Conservation (phyloP, 1,140 invertebrate species). For the Samia ricini region DNA sequence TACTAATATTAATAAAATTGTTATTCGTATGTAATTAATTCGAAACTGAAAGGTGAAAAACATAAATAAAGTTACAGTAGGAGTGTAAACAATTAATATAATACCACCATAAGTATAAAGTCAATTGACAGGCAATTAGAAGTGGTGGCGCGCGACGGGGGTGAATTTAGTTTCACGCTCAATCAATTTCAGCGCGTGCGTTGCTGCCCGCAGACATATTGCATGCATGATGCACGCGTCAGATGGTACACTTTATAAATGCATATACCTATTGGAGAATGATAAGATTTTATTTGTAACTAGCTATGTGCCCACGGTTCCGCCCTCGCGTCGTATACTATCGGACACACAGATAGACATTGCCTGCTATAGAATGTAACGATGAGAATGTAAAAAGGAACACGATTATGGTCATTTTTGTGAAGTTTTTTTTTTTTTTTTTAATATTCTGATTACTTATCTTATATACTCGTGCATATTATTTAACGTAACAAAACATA, state of each 20-base stretch:
- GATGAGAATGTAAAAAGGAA: no score
- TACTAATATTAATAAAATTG: no score
- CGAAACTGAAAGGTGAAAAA: not conserved
- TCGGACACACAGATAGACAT: no score
- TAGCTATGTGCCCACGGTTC: no score
- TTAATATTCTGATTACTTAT: no score
- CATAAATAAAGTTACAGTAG: not conserved
- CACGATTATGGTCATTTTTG: no score
- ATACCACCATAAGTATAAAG: conserved; percentile 38
- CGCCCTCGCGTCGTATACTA: no score
- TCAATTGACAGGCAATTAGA: conserved; percentile 71
- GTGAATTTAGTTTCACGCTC: conserved; percentile 76
- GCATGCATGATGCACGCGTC: conserved; percentile 76
- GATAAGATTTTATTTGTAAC: conserved; percentile 61
- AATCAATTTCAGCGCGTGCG: conserved; percentile 71
- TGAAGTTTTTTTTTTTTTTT: no score
- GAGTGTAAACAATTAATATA: conserved; percentile 41
- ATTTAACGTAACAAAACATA: no score
- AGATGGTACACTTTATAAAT: conserved; percentile 62
- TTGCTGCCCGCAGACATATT: conserved; percentile 28
- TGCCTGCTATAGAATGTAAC: no score
- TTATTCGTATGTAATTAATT: not conserved
- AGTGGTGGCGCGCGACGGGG: conserved; percentile 54
- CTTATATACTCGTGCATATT: no score
- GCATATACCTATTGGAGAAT: conserved; percentile 20